Percentiles rank a stretch among this genome's conserved stretches.
Conservation (phyloP, 2,888 invertebrate species). For the Chaitophorus viminalis region DNA sequence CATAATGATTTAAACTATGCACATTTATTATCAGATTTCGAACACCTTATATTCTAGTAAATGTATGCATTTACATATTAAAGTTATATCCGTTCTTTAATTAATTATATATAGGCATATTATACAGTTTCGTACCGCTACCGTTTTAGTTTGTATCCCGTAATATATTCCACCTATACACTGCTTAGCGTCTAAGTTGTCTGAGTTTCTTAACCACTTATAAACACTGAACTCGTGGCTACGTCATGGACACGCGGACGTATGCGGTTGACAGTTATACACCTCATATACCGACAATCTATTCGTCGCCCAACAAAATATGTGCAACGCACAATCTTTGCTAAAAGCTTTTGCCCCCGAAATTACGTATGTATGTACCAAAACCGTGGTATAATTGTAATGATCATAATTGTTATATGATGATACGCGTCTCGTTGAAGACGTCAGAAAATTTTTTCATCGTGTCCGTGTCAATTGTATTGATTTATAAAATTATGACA, state of each 20-base stretch:
- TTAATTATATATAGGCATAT: no score
- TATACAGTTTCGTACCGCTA: no score
- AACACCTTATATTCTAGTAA: no score
- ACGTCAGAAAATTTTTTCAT: no score
- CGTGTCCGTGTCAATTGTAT: no score
- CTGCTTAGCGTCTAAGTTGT: neutral
- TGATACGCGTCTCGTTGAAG: no score
- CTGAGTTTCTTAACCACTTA: neutral
- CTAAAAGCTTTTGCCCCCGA: neutral
- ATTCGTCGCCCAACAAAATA: neutral
- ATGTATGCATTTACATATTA: no score
- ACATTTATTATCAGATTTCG: no score
- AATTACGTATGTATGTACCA: neutral
- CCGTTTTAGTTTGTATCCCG: neutral
- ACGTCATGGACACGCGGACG: neutral
- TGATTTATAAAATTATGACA: no score
- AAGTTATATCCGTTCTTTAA: no score
- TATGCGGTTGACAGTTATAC: neutral
- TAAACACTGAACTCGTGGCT: neutral
- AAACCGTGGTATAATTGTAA: neutral
- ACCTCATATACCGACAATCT: neutral
- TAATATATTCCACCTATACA: neutral
- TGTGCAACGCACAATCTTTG: neutral
- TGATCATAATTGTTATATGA: no score
- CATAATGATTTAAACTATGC: no score